These are phyloP conservation scores for Amblyopsis rosae DNA, from an alignment of 2,113 vertebrate genomes.

Conservation along the genomic window DNA sequence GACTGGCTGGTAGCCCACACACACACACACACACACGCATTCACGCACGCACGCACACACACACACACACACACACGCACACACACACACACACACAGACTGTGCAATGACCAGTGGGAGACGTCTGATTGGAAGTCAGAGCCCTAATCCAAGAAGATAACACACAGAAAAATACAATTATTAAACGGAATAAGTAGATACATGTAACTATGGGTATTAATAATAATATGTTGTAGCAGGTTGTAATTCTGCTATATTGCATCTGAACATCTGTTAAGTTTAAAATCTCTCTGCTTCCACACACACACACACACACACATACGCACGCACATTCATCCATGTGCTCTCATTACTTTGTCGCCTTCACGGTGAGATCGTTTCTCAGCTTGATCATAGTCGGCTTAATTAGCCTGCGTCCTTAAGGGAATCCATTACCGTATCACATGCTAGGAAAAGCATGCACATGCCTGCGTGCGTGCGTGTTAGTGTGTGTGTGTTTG, in stretches of 20 bases:
- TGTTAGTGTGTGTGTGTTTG: not conserved
- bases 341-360: slow-evolving; percentile 37
- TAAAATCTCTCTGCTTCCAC: too few relatives aligned
- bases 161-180: not conserved
- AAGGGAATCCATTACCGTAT: slow-evolving; percentile 62
- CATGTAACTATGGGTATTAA: too few relatives aligned
- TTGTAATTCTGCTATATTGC: too few relatives aligned
- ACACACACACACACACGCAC: not conserved
- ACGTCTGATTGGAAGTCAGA: not conserved
- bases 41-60: not conserved
- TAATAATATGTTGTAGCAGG: too few relatives aligned
- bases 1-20: slow-evolving; percentile 31
- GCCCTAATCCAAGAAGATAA: too few relatives aligned
- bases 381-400: slow-evolving; percentile 58
- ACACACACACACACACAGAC: not conserved
- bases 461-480: slow-evolving; percentile 1
- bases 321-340: slow-evolving; percentile 8
- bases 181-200: not conserved
- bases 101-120: not conserved
- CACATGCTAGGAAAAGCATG: slow-evolving; percentile 39
- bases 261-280: too few relatives aligned
- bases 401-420: slow-evolving; percentile 71
- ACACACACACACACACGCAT: not conserved
- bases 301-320: not conserved
- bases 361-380: slow-evolving; percentile 62